Base-by-base conservation (phyloP, 2,113 vertebrate genomes). In the Plecturocebus donacophilus region DNA sequence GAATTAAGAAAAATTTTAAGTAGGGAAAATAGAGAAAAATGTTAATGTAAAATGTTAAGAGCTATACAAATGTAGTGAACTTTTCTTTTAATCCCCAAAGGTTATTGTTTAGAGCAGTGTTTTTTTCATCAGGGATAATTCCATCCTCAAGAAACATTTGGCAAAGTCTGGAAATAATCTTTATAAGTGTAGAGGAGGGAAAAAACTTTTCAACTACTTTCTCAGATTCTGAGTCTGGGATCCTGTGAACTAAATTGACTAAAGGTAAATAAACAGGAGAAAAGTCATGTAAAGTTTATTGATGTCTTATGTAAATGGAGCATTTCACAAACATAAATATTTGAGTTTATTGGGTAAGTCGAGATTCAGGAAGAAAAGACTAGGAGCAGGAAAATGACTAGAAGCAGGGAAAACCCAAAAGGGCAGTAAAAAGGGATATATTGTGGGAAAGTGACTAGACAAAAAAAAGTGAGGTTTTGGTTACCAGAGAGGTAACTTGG, bases 401-500 rank as follows among this genome's bases (percentile, higher is more conserved):
- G 17, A 68, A 76, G 38, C 61, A 14, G 61, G 27, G 61, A 6
- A 64, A 64, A 32, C 61, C 27, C 27, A 64, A 32, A 32, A 27
- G 27, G 12, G 61, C 27, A 30, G 27, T 32, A 75, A 32, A 83
- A 3, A 23, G 6, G 9, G 10, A 84, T 47, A 49, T n/a, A 61
- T 16, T 76, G 11, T 49, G 10, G 11, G 2, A 49, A 84, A 84
- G 54, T 38, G 11, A 40, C 5, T 30, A 75, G 13, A 76, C 5
- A 85, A 85, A 64, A 25, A 25, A 32, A 30, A 80, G 49, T 4
- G 23, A 52, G 35, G 7, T 21, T 47, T 47, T 23, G 5, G 3
- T 0, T n/a, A 6, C 2, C 25, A 38, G 1, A 21, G n/a, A 8
- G 9, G 0, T 38, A 88, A 56, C 7, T 6, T 82, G 17, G 42